A percentile compares a stretch with the other conserved stretches of the same genome.
Evolutionary conservation across 2,888 invertebrate species (phyloP).

Genomic region (Terebella lapidaria): DNA sequence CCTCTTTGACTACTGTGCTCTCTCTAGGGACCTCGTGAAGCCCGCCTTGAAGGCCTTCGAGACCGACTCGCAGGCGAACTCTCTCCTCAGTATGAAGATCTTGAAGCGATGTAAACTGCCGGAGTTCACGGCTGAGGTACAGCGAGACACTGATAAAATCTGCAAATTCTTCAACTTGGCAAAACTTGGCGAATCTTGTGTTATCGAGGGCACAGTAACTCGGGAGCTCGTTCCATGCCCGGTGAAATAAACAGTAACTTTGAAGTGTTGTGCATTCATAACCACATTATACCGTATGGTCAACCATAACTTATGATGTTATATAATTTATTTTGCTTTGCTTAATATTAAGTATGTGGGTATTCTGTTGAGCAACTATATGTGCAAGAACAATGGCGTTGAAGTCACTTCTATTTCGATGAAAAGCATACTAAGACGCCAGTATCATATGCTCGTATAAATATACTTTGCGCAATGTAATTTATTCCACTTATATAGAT

Average conservation of each 20-base stretch:
- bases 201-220: slow-evolving; percentile 9
- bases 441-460: too few relatives aligned
- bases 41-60: slow-evolving; percentile 7
- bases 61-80: slow-evolving; percentile 15
- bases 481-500: too few relatives aligned
- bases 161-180: slow-evolving; percentile 7
- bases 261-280: too few relatives aligned
- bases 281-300: too few relatives aligned
- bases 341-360: too few relatives aligned
- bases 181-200: neutral
- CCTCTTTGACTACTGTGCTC: slow-evolving; percentile 9
- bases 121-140: slow-evolving; percentile 1
- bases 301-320: too few relatives aligned
- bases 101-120: slow-evolving; percentile 1
- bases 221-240: neutral
- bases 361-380: too few relatives aligned
- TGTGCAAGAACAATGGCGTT: too few relatives aligned
- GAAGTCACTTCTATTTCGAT: too few relatives aligned
- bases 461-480: too few relatives aligned
- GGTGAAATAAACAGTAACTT: neutral
- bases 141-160: slow-evolving; percentile 8
- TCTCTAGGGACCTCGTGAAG: slow-evolving; percentile 6
- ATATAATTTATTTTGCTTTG: too few relatives aligned
- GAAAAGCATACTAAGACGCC: too few relatives aligned
- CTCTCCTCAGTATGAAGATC: slow-evolving; percentile 4